Evolutionary conservation across 2,888 invertebrate genomes (phyloP).

Genomic region (Sinopyrophorus schimmeli): DNA sequence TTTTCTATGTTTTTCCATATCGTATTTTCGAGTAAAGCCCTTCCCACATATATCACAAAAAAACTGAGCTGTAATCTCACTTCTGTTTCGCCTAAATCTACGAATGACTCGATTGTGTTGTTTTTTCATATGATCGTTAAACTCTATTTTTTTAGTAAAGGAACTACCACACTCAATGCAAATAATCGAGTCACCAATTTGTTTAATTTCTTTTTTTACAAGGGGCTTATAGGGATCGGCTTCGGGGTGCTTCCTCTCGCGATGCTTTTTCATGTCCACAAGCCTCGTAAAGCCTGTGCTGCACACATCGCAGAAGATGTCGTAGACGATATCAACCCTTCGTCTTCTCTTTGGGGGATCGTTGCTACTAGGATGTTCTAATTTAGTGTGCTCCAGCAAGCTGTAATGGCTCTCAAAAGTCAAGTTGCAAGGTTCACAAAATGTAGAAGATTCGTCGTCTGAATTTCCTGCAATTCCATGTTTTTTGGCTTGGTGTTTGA

Average conservation of each 20-base stretch:
- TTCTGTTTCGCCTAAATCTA: constrained; percentile 41
- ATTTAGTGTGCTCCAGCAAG: constrained; percentile 21
- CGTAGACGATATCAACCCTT: constrained; percentile 23
- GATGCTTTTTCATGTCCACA: constrained; percentile 31
- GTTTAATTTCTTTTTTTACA: constrained; percentile 3
- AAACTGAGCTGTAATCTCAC: constrained; percentile 43
- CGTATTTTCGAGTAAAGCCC: constrained; percentile 50
- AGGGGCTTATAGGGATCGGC: neutral
- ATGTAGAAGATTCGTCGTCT: neutral
- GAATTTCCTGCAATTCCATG: constrained; percentile 1
- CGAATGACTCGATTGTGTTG: constrained; percentile 30
- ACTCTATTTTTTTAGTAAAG: constrained; percentile 36
- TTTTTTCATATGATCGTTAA: constrained; percentile 39
- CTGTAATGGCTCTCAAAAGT: constrained; percentile 14
- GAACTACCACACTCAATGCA: constrained; percentile 38
- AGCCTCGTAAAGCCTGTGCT: constrained; percentile 31
- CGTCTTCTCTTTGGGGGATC: constrained; percentile 21
- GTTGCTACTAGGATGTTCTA: constrained; percentile 22
- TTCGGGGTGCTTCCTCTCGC: constrained; percentile 14
- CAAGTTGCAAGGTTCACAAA: constrained; percentile 21
- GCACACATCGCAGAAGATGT: constrained; percentile 35
- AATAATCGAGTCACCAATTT: constrained; percentile 11
- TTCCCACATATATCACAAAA: constrained; percentile 48
- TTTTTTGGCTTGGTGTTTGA: constrained; percentile 11
- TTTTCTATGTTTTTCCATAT: constrained; percentile 48